A percentile compares a stretch with the other conserved stretches of the same genome.
These are phyloP conservation scores for Ciconia nigra DNA, from an alignment of 2,797 vertebrate species.

Conservation along the genomic window DNA sequence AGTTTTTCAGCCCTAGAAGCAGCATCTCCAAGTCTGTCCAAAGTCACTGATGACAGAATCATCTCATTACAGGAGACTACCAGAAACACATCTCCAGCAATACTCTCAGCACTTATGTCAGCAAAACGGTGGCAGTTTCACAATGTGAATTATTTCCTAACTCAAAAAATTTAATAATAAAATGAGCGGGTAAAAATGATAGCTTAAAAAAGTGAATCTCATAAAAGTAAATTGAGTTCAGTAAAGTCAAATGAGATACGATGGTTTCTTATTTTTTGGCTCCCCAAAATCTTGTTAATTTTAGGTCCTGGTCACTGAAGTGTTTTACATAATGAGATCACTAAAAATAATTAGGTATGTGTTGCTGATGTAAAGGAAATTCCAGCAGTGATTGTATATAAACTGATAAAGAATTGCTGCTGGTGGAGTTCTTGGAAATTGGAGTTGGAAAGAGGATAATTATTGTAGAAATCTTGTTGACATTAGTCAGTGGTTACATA, in stretches of 20 bases:
- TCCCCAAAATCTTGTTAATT: conserved; percentile 11
- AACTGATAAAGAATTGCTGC: not conserved
- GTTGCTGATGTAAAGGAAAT: conserved; percentile 40
- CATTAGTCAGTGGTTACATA: not conserved
- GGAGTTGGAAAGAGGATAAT: not conserved
- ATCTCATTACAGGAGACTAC: not conserved
- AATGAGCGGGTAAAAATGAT: not conserved
- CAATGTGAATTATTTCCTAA: not conserved
- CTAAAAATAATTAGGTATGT: conserved; percentile 30
- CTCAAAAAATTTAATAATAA: not conserved
- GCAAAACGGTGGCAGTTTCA: not conserved
- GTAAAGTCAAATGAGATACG: not conserved
- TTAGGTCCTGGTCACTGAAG: not conserved
- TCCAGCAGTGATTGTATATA: not conserved
- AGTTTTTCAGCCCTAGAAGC: not conserved
- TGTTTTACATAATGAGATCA: conserved; percentile 26
- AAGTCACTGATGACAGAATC: not conserved
- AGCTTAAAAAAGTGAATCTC: not conserved
- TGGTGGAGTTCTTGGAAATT: conserved; percentile 14
- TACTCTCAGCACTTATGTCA: not conserved
- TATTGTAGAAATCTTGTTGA: not conserved
- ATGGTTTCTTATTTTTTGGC: not conserved
- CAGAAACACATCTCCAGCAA: not conserved
- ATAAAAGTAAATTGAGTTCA: conserved; percentile 41
- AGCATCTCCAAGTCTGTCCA: not conserved